A percentile compares a stretch with the other conserved stretches of the same genome.
phyloP scores from a whole-genome alignment of 2,888 invertebrate species.

The Catocala sponsa region DNA sequence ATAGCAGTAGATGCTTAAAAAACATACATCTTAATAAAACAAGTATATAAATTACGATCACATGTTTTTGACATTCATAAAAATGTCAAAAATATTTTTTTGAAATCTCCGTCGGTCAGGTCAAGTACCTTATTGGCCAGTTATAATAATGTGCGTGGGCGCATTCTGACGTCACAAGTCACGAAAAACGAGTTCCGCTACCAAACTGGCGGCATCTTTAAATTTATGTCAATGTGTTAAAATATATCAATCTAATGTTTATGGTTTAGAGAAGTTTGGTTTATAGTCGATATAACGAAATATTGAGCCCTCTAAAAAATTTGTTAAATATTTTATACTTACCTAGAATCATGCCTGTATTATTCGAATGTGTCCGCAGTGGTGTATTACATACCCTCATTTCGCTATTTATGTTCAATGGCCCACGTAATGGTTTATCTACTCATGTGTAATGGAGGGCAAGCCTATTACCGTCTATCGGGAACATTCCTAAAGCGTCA shows the following conservation, averaged over 20 bases:
- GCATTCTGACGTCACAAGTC: constrained; percentile 39
- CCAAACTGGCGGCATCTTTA: constrained; percentile 22
- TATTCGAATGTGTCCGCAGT: too few relatives aligned
- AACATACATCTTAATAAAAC: too few relatives aligned
- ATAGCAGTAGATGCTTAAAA: too few relatives aligned
- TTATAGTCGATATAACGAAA: background rate
- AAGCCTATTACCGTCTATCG: too few relatives aligned
- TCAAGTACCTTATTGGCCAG: constrained; percentile 39
- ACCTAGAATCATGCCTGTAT: too few relatives aligned
- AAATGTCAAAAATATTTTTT: constrained; percentile 10
- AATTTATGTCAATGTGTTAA: constrained; percentile 20
- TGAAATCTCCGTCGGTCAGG: constrained; percentile 14
- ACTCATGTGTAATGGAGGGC: too few relatives aligned
- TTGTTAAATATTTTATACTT: too few relatives aligned
- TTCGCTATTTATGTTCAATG: too few relatives aligned
- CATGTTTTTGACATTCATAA: background rate
- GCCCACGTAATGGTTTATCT: too few relatives aligned
- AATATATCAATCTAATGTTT: background rate
- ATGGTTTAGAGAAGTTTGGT: too few relatives aligned
- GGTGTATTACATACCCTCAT: too few relatives aligned
- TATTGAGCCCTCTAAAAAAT: constrained; percentile 3
- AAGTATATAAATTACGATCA: background rate
- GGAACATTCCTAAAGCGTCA: too few relatives aligned
- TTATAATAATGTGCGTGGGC: constrained; percentile 42
- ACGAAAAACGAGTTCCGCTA: constrained; percentile 37